Conservation (phyloP, 2,888 invertebrate species). For the Aphodius granarius region DNA sequence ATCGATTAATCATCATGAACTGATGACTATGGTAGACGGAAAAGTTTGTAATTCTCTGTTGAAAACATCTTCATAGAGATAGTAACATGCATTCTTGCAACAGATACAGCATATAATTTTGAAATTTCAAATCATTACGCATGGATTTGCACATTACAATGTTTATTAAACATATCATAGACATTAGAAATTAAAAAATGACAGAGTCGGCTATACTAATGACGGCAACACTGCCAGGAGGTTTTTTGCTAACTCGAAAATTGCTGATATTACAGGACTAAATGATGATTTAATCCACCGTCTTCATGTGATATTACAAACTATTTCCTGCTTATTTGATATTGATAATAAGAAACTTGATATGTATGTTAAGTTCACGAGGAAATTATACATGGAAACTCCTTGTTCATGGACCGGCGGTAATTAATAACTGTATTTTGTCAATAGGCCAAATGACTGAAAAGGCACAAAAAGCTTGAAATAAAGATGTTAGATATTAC, state of each 20-base stretch:
- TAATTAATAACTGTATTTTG: slow-evolving; percentile 2
- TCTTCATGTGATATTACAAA: too few species aligned
- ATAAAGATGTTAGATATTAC: background rate
- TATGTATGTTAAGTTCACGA: background rate
- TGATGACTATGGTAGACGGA: too few species aligned
- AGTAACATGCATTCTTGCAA: too few species aligned
- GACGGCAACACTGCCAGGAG: background rate
- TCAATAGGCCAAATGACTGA: background rate
- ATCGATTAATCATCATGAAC: too few species aligned
- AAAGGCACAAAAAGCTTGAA: background rate
- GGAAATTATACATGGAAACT: slow-evolving; percentile 26
- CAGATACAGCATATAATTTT: too few species aligned
- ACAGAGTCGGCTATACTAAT: background rate
- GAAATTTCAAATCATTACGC: too few species aligned
- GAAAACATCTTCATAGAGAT: too few species aligned
- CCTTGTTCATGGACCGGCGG: background rate
- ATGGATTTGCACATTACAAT: background rate
- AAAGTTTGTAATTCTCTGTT: too few species aligned
- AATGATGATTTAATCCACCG: too few species aligned
- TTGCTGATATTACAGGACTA: background rate
- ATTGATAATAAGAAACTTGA: too few species aligned
- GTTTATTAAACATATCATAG: background rate
- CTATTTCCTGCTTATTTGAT: too few species aligned
- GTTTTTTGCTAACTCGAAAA: background rate
- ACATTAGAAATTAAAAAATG: background rate